Conservation (phyloP, 2,113 vertebrate species). For the Anguilla japonica region DNA sequence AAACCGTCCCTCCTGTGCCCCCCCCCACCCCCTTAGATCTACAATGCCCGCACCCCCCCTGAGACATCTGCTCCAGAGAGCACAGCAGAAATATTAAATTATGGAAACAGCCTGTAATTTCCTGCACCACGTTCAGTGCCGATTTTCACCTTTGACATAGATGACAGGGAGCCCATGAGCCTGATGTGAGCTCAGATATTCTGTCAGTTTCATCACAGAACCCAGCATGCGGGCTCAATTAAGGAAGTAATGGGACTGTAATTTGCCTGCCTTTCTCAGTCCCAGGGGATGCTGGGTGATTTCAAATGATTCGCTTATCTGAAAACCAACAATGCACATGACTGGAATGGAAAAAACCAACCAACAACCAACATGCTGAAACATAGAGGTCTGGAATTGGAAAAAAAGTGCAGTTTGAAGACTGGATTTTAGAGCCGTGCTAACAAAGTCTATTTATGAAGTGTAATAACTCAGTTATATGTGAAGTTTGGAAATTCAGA, state of each 20-base stretch:
- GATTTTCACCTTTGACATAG: slow-evolving; percentile 16
- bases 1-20: not conserved
- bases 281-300: slow-evolving; percentile 15
- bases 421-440: not conserved
- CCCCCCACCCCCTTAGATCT: too few species aligned
- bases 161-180: slow-evolving; percentile 1
- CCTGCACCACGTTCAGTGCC: slow-evolving; percentile 24
- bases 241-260: slow-evolving; percentile 30
- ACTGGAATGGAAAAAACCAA: not conserved
- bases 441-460: too few species aligned
- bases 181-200: not conserved
- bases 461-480: too few species aligned
- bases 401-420: not conserved
- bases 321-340: not conserved
- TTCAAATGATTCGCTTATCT: slow-evolving; percentile 12
- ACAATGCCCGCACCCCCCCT: not conserved
- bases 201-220: not conserved
- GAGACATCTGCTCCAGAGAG: slow-evolving; percentile 28
- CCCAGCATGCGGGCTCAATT: slow-evolving; percentile 25
- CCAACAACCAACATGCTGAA: not conserved
- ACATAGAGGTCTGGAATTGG: not conserved
- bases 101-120: slow-evolving; percentile 30
- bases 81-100: slow-evolving; percentile 39
- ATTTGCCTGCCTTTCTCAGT: slow-evolving; percentile 7
- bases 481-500: too few species aligned